Evolutionary conservation across 2,797 vertebrate species (phyloP).

Genomic region (Sebastes diploproa): DNA sequence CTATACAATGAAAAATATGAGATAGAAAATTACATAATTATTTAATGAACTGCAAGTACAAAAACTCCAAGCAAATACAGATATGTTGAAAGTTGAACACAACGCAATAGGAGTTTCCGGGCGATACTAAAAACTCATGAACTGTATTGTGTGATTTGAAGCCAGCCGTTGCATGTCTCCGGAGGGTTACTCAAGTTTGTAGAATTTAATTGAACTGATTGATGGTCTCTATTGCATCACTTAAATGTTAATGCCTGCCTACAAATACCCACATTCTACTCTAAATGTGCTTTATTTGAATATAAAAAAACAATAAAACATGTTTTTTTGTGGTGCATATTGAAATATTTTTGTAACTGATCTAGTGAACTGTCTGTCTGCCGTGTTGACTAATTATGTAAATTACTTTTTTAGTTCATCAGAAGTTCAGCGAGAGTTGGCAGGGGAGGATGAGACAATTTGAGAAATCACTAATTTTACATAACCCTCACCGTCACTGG

Average conservation of each 20-base stretch:
- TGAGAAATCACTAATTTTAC: conserved; percentile 33
- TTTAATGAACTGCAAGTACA: neutral
- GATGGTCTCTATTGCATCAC: neutral
- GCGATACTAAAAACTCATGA: neutral
- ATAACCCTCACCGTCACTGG: neutral
- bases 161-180: neutral
- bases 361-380: conserved; percentile 14
- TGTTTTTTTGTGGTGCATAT: neutral
- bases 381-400: conserved; percentile 42
- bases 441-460: conserved; percentile 21
- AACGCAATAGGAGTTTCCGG: neutral
- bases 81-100: neutral
- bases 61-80: neutral
- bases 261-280: neutral
- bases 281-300: neutral
- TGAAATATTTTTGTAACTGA: neutral
- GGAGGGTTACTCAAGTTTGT: neutral
- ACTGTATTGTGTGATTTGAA: neutral
- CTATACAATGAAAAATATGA: neutral
- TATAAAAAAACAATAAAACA: neutral
- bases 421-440: conserved; percentile 19
- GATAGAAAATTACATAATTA: neutral
- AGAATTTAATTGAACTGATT: neutral
- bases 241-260: neutral
- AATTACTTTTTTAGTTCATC: conserved; percentile 46